phyloP scores from a whole-genome alignment of 2,113 vertebrate species.

The Tautogolabrus adspersus region DNA sequence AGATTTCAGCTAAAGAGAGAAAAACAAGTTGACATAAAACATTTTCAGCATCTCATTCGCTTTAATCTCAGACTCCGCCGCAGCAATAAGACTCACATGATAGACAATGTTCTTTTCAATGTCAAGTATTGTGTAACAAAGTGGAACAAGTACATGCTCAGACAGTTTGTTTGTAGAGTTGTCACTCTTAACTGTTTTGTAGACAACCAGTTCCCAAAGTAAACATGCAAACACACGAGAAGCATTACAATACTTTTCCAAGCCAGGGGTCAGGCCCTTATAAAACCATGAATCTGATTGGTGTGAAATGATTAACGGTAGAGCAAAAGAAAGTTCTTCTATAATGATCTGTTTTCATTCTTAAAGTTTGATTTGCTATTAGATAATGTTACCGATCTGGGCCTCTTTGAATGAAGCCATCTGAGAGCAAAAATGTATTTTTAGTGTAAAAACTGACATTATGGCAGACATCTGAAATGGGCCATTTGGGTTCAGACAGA shows the following conservation, averaged over 20 bases:
- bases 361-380: background rate
- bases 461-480: background rate
- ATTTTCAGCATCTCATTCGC: background rate
- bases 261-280: background rate
- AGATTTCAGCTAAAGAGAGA: background rate
- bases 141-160: background rate
- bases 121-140: background rate
- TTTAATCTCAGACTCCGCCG: background rate
- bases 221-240: constrained; percentile 13
- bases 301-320: background rate
- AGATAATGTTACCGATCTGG: too few species aligned
- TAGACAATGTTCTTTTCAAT: background rate
- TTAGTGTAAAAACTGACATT: too few species aligned
- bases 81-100: background rate
- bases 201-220: constrained; percentile 21
- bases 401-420: too few species aligned
- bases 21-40: background rate
- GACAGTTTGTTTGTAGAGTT: background rate
- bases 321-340: background rate
- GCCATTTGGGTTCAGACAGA: background rate
- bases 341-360: background rate
- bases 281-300: background rate
- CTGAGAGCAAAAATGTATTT: too few species aligned
- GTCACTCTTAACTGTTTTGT: background rate
- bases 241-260: background rate